phyloP scores from a whole-genome alignment of 2,797 vertebrate species.

The Ibycter americanus region DNA sequence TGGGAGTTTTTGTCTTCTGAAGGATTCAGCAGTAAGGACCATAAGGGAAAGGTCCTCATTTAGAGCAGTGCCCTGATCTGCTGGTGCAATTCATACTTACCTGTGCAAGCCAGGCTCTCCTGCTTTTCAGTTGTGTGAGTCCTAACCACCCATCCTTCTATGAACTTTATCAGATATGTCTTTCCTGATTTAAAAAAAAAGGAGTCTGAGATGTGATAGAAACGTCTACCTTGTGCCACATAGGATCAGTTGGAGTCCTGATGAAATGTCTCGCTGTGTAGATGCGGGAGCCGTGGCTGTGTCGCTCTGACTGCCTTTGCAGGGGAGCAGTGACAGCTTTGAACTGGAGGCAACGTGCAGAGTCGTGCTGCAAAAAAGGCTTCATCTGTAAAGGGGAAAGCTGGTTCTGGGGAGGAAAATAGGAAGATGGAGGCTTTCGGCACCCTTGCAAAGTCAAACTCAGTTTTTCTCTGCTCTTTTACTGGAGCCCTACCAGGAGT shows the following conservation, averaged over 20 bases:
- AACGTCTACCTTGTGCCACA: neutral
- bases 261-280: accelerated
- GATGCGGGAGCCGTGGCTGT: neutral
- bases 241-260: neutral
- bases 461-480: neutral
- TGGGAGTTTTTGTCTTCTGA: neutral
- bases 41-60: neutral
- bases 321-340: neutral
- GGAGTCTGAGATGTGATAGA: neutral
- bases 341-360: neutral
- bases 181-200: neutral
- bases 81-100: neutral
- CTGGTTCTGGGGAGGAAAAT: neutral
- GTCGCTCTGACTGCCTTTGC: accelerated
- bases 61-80: neutral
- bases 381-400: neutral
- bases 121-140: neutral
- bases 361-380: neutral
- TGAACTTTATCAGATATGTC: accelerated
- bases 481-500: neutral
- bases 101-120: neutral
- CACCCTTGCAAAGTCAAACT: neutral
- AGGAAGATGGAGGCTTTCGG: neutral
- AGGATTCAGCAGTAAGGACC: neutral
- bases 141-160: neutral